phyloP scores from a whole-genome alignment of 2,888 invertebrate genomes.

The Abscondita cerata region DNA sequence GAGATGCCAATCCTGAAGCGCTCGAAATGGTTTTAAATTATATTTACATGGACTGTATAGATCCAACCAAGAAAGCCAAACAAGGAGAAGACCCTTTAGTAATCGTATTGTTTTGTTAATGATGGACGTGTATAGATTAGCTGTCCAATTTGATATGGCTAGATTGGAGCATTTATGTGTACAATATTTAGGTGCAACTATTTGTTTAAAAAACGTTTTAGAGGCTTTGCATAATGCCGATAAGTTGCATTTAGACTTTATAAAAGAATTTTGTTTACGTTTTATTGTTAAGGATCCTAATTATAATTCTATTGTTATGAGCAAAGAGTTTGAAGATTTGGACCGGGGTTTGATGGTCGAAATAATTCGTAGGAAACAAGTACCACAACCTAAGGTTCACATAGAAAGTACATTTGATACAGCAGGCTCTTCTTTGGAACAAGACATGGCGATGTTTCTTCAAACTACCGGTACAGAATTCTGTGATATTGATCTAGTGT shows the following conservation, averaged over 20 bases:
- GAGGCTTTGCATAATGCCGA: conserved; percentile 87
- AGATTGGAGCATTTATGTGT: conserved; percentile 89
- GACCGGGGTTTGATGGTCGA: conserved; percentile 91
- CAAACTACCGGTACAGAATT: conserved; percentile 76
- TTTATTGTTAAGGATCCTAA: conserved; percentile 93
- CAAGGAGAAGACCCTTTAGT: conserved; percentile 75
- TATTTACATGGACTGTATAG: conserved; percentile 94
- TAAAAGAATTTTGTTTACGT: conserved; percentile 84
- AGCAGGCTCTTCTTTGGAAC: conserved; percentile 77
- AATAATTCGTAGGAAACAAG: conserved; percentile 82
- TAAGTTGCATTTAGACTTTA: conserved; percentile 71
- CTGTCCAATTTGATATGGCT: conserved; percentile 84
- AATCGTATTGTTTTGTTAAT: conserved; percentile 87
- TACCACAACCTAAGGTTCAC: conserved; percentile 67
- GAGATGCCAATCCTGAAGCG: conserved; percentile 87
- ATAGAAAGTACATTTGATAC: conserved; percentile 47
- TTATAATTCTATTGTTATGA: conserved; percentile 93
- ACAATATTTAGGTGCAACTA: conserved; percentile 87
- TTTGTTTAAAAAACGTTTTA: conserved; percentile 85
- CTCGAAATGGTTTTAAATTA: conserved; percentile 93
- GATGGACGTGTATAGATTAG: conserved; percentile 91
- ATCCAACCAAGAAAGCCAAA: conserved; percentile 76
- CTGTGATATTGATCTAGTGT: conserved; percentile 84
- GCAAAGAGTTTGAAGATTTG: conserved; percentile 86
- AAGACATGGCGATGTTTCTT: conserved; percentile 86